A percentile compares a stretch with the other conserved stretches of the same genome.
phyloP scores from a whole-genome alignment of 2,797 vertebrate species.

The Lacerta bilineata region DNA sequence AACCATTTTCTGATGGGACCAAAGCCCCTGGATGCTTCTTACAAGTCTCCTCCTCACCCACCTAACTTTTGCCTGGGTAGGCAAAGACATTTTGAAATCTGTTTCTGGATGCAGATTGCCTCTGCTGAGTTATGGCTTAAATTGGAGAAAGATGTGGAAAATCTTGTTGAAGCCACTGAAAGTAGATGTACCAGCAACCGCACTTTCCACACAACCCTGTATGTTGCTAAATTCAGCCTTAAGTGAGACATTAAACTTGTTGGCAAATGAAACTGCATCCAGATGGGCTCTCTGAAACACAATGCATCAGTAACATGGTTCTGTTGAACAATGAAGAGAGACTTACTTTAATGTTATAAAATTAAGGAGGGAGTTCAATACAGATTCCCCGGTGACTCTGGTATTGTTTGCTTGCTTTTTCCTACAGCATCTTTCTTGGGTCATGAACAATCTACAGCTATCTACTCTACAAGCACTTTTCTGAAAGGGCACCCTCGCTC shows the following conservation, averaged over 20 bases:
- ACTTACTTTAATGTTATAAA: no score
- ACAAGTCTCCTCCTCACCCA: background rate
- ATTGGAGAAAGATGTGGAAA: background rate
- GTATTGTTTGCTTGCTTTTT: background rate
- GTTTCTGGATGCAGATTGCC: background rate
- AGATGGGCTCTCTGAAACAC: background rate
- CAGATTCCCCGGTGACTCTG: background rate
- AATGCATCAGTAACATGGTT: background rate
- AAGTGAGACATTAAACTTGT: background rate
- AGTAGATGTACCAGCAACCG: background rate
- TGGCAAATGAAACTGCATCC: background rate
- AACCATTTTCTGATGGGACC: background rate
- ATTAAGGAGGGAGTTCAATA: background rate
- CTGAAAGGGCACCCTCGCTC: background rate
- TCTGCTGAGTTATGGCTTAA: background rate
- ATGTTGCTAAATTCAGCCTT: constrained; percentile 13
- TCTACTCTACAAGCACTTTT: background rate
- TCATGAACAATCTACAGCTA: background rate
- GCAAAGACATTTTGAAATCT: background rate
- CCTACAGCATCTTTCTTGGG: background rate
- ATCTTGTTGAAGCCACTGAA: background rate
- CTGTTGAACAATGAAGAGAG: background rate
- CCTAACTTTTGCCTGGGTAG: background rate
- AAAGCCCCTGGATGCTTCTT: background rate
- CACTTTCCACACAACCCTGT: background rate